Conservation (phyloP, 2,797 vertebrate genomes). For the Lacerta bilineata region DNA sequence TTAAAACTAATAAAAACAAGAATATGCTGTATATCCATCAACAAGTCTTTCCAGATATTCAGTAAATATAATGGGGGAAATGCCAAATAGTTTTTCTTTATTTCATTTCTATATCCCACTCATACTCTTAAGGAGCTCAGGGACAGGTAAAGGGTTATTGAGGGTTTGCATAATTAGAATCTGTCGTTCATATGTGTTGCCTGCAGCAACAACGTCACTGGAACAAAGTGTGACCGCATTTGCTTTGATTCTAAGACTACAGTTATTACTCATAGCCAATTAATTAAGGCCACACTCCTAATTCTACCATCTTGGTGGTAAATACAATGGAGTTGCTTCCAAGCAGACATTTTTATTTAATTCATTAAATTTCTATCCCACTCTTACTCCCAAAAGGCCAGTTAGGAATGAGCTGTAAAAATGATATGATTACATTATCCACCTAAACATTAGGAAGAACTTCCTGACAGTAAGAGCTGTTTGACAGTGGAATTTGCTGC, state of each 20-base stretch:
- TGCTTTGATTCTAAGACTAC: background rate
- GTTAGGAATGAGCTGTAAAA: too few species aligned
- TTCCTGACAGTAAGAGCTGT: too few species aligned
- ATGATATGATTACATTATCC: background rate
- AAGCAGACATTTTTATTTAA: too few species aligned
- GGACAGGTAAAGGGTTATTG: background rate
- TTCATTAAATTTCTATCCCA: too few species aligned
- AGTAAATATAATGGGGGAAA: background rate
- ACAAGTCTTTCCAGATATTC: background rate
- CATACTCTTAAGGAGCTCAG: background rate
- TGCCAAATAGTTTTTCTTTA: background rate
- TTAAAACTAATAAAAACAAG: background rate
- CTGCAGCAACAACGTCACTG: background rate
- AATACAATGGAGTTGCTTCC: too few species aligned
- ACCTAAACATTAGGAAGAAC: too few species aligned
- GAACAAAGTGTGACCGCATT: background rate
- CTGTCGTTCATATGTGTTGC: background rate
- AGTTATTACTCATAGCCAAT: background rate
- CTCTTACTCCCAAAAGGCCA: too few species aligned
- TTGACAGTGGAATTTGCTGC: too few species aligned
- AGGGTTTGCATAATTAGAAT: background rate
- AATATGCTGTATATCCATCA: background rate
- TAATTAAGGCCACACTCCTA: background rate
- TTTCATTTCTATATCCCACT: background rate
- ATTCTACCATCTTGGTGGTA: too few species aligned